A percentile compares a stretch with the other conserved stretches of the same genome.
phyloP scores from a whole-genome alignment of 2,888 invertebrate genomes.

The Hydrotaea diabolus region DNA sequence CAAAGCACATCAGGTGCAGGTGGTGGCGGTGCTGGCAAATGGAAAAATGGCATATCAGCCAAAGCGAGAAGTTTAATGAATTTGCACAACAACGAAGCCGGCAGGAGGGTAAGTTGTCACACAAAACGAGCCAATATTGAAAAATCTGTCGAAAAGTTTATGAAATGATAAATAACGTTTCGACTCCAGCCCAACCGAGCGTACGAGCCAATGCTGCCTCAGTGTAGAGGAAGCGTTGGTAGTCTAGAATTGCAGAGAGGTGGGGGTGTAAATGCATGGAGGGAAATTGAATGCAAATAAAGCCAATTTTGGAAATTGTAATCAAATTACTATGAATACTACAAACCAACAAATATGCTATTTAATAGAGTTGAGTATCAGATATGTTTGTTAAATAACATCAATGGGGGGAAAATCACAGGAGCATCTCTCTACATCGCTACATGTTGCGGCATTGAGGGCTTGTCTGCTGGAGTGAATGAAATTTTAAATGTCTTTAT shows the following conservation, averaged over 20 bases:
- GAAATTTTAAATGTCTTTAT: background rate
- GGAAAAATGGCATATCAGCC: slow-evolving; percentile 73
- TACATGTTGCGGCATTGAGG: background rate
- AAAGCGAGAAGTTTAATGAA: slow-evolving; percentile 95
- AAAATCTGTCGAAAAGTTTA: slow-evolving; percentile 20
- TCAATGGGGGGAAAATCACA: background rate
- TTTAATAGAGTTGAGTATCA: slow-evolving; percentile 37
- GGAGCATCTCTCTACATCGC: background rate
- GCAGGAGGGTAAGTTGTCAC: slow-evolving; percentile 89
- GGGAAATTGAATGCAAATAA: slow-evolving; percentile 37
- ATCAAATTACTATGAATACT: slow-evolving; percentile 48
- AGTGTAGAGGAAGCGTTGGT: no score
- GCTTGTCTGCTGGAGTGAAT: background rate
- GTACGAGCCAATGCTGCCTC: no score
- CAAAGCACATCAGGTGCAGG: slow-evolving; percentile 26
- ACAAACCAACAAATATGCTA: slow-evolving; percentile 40
- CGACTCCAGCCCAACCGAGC: no score
- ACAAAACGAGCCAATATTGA: slow-evolving; percentile 26
- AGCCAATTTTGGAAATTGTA: slow-evolving; percentile 51
- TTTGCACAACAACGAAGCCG: slow-evolving; percentile 98
- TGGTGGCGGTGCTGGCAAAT: slow-evolving; percentile 67
- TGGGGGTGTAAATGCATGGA: no score
- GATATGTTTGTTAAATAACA: slow-evolving; percentile 33
- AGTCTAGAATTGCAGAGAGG: no score
- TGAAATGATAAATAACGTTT: no score